Evolutionary conservation across 2,888 invertebrate genomes (phyloP).

Genomic region (Esperia sulphurella): DNA sequence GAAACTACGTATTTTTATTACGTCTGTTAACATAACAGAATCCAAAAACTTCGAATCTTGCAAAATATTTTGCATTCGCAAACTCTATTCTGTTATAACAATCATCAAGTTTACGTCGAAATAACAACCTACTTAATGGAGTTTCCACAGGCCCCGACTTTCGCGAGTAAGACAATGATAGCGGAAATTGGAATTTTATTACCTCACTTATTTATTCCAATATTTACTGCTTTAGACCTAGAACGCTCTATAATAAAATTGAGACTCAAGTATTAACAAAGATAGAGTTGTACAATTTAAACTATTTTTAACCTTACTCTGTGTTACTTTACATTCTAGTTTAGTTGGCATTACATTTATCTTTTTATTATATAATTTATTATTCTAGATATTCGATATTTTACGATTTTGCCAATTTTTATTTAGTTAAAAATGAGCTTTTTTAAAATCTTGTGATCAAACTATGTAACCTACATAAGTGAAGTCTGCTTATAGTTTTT

Average conservation of each 20-base stretch:
- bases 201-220: conserved; percentile 11
- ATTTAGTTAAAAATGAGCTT: too few relatives aligned
- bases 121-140: background rate
- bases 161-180: background rate
- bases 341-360: too few relatives aligned
- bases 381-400: too few relatives aligned
- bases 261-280: conserved; percentile 1
- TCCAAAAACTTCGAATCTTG: too few relatives aligned
- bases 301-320: background rate
- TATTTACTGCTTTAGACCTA: conserved; percentile 12
- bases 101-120: background rate
- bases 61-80: background rate
- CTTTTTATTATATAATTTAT: too few relatives aligned
- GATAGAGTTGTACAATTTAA: background rate
- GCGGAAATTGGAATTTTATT: conserved; percentile 5
- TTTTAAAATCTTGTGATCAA: too few relatives aligned
- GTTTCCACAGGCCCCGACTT: background rate
- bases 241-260: conserved; percentile 14
- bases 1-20: too few relatives aligned
- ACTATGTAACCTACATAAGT: too few relatives aligned
- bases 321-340: too few relatives aligned
- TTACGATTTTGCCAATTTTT: too few relatives aligned
- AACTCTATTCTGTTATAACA: background rate
- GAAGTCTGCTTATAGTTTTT: too few relatives aligned
- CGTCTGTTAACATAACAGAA: too few relatives aligned